Percentiles rank a stretch among this genome's conserved stretches.
phyloP scores from a whole-genome alignment of 2,888 invertebrate species.

The Rutpela maculata region DNA sequence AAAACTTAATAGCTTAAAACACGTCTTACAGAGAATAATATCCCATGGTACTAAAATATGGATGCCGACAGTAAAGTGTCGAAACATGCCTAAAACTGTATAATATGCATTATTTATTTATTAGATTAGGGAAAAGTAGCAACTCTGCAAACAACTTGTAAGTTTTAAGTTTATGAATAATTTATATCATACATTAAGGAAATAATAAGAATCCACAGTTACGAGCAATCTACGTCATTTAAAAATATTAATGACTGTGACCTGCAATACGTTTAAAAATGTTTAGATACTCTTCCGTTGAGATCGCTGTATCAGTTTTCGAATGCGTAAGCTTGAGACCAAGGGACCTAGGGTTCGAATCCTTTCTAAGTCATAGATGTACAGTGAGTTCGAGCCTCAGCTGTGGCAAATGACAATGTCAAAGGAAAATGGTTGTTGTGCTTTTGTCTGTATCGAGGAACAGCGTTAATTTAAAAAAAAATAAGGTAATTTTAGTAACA shows the following conservation, averaged over 20 bases:
- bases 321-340: no score
- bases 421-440: no score
- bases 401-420: no score
- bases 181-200: conserved; percentile 34
- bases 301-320: no score
- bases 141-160: conserved; percentile 42
- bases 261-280: no score
- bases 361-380: no score
- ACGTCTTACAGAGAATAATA: conserved; percentile 26
- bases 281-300: no score
- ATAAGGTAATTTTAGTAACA: no score
- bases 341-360: no score
- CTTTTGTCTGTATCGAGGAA: no score
- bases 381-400: no score
- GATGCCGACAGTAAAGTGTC: conserved; percentile 35
- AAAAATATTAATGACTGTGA: not conserved
- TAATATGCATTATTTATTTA: conserved; percentile 43
- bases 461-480: no score
- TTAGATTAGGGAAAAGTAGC: conserved; percentile 42
- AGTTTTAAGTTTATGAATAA: conserved; percentile 35
- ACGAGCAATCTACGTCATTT: not conserved
- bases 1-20: conserved; percentile 28
- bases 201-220: conserved; percentile 29
- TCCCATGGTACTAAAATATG: conserved; percentile 22
- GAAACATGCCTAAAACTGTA: conserved; percentile 40